Conservation (phyloP, 2,888 invertebrate genomes). For the Tuta absoluta region DNA sequence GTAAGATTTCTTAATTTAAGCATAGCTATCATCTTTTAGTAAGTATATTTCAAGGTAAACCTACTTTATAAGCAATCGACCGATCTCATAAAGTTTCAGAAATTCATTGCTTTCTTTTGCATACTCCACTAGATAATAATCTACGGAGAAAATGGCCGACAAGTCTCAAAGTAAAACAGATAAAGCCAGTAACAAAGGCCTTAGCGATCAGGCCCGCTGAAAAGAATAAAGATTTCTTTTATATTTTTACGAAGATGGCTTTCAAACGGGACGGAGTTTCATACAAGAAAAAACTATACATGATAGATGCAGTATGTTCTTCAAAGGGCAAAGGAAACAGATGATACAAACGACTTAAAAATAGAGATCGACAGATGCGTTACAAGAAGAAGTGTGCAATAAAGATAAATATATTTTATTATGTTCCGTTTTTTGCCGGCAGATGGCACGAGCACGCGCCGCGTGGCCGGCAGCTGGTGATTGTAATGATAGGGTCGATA, state of each 20-base stretch:
- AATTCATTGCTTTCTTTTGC: conserved; percentile 20
- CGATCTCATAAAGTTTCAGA: not conserved
- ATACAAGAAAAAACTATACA: not conserved
- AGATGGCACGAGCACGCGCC: conserved; percentile 75
- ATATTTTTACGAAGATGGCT: conserved; percentile 11
- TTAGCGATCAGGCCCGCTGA: conserved; percentile 19
- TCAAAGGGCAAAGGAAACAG: conserved; percentile 41
- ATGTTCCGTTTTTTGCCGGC: conserved; percentile 53
- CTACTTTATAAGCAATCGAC: not conserved
- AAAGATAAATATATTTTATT: conserved; percentile 62
- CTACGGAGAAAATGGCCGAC: conserved; percentile 7
- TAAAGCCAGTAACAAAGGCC: conserved; percentile 7
- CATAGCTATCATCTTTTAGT: too few relatives aligned
- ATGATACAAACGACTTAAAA: conserved; percentile 49
- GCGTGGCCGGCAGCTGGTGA: conserved; percentile 66
- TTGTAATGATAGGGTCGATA: conserved; percentile 59
- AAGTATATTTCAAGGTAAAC: not conserved
- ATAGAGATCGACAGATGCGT: conserved; percentile 65
- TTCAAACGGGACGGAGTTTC: conserved; percentile 1
- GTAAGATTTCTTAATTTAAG: too few relatives aligned
- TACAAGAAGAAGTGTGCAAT: conserved; percentile 55
- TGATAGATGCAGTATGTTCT: conserved; percentile 6
- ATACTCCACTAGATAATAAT: not conserved
- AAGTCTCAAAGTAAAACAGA: conserved; percentile 14
- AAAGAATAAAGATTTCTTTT: conserved; percentile 24